Conservation (phyloP, 2,113 vertebrate species). For the Prinia subflava region DNA sequence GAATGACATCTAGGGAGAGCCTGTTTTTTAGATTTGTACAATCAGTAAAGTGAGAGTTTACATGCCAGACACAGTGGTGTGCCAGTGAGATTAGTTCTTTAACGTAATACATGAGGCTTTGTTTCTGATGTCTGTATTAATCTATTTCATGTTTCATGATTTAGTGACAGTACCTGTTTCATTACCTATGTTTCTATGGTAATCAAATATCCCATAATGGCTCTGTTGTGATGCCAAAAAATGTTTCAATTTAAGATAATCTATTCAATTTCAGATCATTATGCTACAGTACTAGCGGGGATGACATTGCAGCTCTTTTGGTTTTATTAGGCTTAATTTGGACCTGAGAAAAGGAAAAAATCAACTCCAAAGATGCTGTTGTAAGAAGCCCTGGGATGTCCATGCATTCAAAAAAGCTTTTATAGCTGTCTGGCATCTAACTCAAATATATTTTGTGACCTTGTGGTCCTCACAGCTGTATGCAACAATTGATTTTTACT, state of each 20-base stretch:
- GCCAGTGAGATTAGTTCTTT: background rate
- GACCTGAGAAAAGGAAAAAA: background rate
- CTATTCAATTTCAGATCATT: constrained; percentile 32
- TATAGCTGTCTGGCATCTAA: background rate
- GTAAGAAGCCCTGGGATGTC: background rate
- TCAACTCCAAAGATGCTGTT: background rate
- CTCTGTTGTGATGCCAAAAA: constrained; percentile 22
- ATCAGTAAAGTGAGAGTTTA: background rate
- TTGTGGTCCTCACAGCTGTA: background rate
- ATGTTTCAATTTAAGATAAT: constrained; percentile 36
- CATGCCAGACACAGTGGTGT: background rate
- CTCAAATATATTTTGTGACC: background rate
- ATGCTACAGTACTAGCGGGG: background rate
- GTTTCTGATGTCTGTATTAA: background rate
- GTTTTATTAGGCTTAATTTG: background rate
- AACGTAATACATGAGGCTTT: background rate
- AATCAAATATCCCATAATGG: constrained; percentile 39
- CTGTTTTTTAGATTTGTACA: background rate
- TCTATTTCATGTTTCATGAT: constrained; percentile 26
- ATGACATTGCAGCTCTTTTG: background rate
- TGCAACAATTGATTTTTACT: background rate
- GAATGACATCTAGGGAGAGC: background rate
- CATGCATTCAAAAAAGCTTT: background rate
- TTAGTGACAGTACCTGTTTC: constrained; percentile 4
- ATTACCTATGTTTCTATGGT: constrained; percentile 36